These are phyloP conservation scores for Ciconia boyciana DNA, from an alignment of 2,113 vertebrate species.

Conservation along the genomic window DNA sequence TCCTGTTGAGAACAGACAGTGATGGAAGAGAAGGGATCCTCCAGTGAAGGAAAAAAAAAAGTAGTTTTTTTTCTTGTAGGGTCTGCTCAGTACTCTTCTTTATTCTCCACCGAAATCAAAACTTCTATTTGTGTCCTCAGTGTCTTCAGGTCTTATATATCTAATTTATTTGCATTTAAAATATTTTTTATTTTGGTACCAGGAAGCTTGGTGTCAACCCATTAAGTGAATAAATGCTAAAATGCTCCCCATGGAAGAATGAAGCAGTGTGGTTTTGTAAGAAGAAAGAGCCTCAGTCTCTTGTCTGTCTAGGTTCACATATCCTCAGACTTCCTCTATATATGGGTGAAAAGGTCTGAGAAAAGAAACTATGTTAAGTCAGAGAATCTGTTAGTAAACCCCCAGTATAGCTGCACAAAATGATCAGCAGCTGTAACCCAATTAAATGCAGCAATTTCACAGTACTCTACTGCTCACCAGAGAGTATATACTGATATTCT, in stretches of 20 bases:
- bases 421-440: slow-evolving; percentile 69
- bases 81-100: background rate
- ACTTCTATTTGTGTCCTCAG: background rate
- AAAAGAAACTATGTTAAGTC: slow-evolving; percentile 7
- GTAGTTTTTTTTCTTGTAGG: background rate
- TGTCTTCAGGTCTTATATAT: background rate
- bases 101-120: background rate
- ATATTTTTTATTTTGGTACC: background rate
- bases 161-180: background rate
- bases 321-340: background rate
- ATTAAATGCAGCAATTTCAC: slow-evolving; percentile 48
- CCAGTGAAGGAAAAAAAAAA: background rate
- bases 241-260: background rate
- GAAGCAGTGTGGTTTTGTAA: background rate
- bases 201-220: background rate
- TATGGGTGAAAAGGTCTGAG: slow-evolving; percentile 17
- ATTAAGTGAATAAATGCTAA: background rate
- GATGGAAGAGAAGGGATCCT: background rate
- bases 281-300: background rate
- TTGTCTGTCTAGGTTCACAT: background rate
- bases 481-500: background rate
- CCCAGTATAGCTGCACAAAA: slow-evolving; percentile 50
- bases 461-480: slow-evolving; percentile 28
- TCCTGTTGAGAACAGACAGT: slow-evolving; percentile 9
- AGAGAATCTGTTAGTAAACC: slow-evolving; percentile 41